Conservation (phyloP, 2,113 vertebrate species). For the Pongo pygmaeus region DNA sequence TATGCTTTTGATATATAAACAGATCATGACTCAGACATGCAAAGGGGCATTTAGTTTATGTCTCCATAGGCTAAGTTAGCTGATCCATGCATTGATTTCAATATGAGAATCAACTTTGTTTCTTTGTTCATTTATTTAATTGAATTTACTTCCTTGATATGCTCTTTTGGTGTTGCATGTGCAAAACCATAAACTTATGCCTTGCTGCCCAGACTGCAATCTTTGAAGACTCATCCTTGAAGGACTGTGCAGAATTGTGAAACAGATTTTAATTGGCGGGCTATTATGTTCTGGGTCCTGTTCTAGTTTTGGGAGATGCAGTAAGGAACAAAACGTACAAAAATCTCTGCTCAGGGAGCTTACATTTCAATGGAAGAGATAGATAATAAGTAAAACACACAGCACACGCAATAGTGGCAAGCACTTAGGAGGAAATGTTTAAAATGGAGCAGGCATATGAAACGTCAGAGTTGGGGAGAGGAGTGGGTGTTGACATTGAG, state of each 20-base stretch:
- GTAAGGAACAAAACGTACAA: neutral
- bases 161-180: neutral
- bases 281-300: neutral
- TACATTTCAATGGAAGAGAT: neutral
- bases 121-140: neutral
- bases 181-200: neutral
- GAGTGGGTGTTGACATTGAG: neutral
- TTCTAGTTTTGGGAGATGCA: neutral
- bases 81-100: neutral
- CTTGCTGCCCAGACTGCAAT: neutral
- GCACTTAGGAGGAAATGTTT: neutral
- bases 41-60: neutral
- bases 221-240: neutral
- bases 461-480: neutral
- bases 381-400: neutral
- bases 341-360: neutral
- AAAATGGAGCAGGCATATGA: neutral
- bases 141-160: neutral
- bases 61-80: neutral
- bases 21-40: accelerated
- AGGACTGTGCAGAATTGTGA: neutral
- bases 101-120: neutral
- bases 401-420: accelerated
- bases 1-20: neutral
- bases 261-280: neutral